Conservation (phyloP, 2,888 invertebrate genomes). For the Onchidella celtica region DNA sequence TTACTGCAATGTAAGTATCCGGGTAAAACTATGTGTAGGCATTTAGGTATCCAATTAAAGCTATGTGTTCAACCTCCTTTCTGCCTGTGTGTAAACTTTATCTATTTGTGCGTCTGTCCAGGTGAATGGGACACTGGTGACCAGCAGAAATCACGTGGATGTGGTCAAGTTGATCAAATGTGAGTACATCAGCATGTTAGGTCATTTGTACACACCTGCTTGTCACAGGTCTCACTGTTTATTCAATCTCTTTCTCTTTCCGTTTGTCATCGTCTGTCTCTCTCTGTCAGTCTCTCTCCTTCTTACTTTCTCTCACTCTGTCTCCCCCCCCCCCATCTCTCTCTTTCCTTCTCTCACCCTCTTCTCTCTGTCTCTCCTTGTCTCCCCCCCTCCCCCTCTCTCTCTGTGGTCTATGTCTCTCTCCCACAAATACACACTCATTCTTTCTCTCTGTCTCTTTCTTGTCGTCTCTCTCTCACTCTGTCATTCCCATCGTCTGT, state of each 20-base stretch:
- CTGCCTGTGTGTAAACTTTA: neutral
- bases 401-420: neutral
- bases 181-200: constrained; percentile 83
- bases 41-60: too few relatives aligned
- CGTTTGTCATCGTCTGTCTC: neutral
- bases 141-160: constrained; percentile 94
- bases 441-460: too few relatives aligned
- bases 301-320: neutral
- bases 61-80: too few relatives aligned
- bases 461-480: too few relatives aligned
- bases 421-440: neutral
- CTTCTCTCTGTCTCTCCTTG: constrained; percentile 12
- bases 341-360: constrained; percentile 2
- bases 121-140: constrained; percentile 96
- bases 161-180: constrained; percentile 97
- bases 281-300: neutral
- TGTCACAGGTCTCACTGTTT: constrained; percentile 42
- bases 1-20: too few relatives aligned
- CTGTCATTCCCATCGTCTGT: too few relatives aligned
- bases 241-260: constrained; percentile 7
- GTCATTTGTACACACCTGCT: neutral
- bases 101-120: constrained; percentile 75
- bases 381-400: constrained; percentile 27
- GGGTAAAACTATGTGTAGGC: too few relatives aligned
- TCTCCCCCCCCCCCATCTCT: constrained; percentile 20